Base-by-base conservation (phyloP, 53 echinoderm and acorn worm species). In the Temnopleurus reevesii region DNA sequence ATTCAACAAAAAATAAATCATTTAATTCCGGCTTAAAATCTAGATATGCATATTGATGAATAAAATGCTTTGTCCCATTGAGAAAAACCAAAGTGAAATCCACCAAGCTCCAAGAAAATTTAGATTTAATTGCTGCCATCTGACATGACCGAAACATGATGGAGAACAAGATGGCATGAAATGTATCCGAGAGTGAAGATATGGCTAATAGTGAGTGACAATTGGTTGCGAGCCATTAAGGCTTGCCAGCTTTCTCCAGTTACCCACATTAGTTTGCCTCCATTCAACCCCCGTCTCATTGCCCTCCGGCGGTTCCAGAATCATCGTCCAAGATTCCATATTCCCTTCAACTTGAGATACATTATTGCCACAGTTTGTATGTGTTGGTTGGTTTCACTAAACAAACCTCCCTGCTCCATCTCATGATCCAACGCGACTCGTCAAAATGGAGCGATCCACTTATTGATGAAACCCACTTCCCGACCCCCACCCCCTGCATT, bases 351-450 rank as follows among this genome's bases (percentile, higher is more conserved):
- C 79, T 77, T 79, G 46, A 79, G 46, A 79, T 79, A 79, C 79
- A 79, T 79, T 79, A 79, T 46, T 79, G 79, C 79, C 79, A 79
- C 47, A 49, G 79, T 79, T n/a, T 8, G 79, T 49, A 79, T 79
- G 79, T 49, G 49, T 47, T 47, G 79, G 79, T 79, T 79, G 79
- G 79, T 79, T 79, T 79, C 79, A 46, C 79, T 79, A 79, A 79
- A 79, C 79, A 79, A 79, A 79, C 77, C 49, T 79, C 79, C 79
- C 59, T 49, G 49, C 1, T 26, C 3, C 46, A 47, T 34, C 79
- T 79, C 79, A 0, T 79, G 79, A 79, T 79, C 79, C 29, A 47
- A 29, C 3, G 28, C 79, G 49, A 47, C 79, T 38, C 23, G 30
- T 15, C 49, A 8, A 79, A 79, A 79, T 79, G 24, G 49, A 49